These are phyloP conservation scores for Phataginus tetradactyla DNA, from an alignment of 2,797 vertebrate species.

Conservation along the genomic window DNA sequence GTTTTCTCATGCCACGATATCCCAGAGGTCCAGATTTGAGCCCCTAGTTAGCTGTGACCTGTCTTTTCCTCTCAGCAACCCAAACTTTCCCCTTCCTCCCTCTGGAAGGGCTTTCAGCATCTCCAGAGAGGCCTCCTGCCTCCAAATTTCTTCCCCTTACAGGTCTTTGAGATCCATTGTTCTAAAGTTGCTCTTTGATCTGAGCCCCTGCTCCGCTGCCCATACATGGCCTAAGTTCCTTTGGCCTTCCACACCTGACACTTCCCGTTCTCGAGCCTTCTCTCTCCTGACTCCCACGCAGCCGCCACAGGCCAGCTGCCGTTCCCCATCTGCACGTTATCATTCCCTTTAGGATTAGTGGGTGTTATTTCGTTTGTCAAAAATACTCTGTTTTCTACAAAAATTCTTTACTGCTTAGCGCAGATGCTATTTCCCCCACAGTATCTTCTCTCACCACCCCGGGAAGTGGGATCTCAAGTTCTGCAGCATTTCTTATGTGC, in stretches of 20 bases:
- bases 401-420: not conserved
- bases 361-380: not conserved
- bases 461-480: fast-evolving
- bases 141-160: not conserved
- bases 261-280: not conserved
- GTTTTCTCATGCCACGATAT: not conserved
- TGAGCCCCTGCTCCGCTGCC: not conserved
- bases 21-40: not conserved
- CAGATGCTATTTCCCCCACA: not conserved
- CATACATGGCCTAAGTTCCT: not conserved
- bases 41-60: not conserved
- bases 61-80: not conserved
- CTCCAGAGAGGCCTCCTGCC: not conserved
- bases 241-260: not conserved
- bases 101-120: not conserved
- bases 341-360: not conserved
- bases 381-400: not conserved
- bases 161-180: not conserved
- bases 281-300: not conserved
- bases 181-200: not conserved
- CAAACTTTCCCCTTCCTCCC: not conserved
- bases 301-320: not conserved
- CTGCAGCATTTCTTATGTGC: not conserved
- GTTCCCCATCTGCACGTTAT: not conserved
- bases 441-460: not conserved